These are phyloP conservation scores for Prenolepis imparis DNA, from an alignment of 2,888 invertebrate species.

Conservation along the genomic window DNA sequence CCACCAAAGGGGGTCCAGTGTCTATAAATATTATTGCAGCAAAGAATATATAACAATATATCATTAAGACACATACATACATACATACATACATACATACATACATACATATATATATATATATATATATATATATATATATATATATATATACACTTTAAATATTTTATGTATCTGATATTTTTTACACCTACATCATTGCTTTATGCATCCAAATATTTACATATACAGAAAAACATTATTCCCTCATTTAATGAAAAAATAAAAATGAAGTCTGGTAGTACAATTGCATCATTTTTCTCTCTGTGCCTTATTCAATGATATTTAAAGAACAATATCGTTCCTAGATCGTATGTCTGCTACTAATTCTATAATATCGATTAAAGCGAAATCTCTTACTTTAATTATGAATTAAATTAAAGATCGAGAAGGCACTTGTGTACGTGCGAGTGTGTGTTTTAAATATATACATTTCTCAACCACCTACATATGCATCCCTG, in stretches of 20 bases:
- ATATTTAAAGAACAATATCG: not conserved
- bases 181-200: not conserved
- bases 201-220: not conserved
- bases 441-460: not conserved
- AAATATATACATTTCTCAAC: constrained; percentile 45
- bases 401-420: constrained; percentile 16
- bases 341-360: not conserved
- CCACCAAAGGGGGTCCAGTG: not conserved
- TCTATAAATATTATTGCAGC: not conserved
- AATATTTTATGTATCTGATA: not conserved
- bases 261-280: not conserved
- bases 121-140: not conserved
- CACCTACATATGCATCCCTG: constrained; percentile 57
- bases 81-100: not conserved
- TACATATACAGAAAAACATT: not conserved
- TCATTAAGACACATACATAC: not conserved
- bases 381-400: constrained; percentile 26
- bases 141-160: not conserved
- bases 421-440: constrained; percentile 34
- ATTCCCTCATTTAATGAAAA: not conserved
- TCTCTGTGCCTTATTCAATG: not conserved
- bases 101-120: not conserved
- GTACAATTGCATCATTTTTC: not conserved
- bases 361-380: not conserved
- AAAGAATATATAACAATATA: not conserved